A percentile compares a stretch with the other conserved stretches of the same genome.
These are phyloP conservation scores for Platalea minor DNA, from an alignment of 2,797 vertebrate species.

Conservation along the genomic window DNA sequence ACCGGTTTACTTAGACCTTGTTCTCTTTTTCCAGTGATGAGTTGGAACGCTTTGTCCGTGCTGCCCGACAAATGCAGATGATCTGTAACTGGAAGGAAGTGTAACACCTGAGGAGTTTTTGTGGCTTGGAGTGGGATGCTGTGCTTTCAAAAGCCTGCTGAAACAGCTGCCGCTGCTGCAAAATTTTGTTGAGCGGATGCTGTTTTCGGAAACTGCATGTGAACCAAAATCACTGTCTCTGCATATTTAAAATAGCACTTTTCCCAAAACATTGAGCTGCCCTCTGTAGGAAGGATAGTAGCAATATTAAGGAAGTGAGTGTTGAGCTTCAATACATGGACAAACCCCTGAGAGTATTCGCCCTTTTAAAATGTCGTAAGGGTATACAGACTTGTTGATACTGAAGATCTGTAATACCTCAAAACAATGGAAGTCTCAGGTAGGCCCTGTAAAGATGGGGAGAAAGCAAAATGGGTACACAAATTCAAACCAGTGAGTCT, in stretches of 20 bases:
- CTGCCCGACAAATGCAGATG: background rate
- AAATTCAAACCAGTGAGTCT: background rate
- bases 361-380: background rate
- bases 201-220: background rate
- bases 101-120: background rate
- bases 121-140: background rate
- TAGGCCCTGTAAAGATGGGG: background rate
- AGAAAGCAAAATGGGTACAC: background rate
- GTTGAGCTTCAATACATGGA: background rate
- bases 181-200: background rate
- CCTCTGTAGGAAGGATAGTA: background rate
- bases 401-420: background rate
- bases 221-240: background rate
- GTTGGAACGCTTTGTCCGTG: background rate
- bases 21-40: slow-evolving; percentile 27
- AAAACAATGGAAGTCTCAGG: background rate
- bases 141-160: background rate
- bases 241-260: background rate
- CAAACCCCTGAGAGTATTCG: background rate
- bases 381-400: background rate
- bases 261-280: background rate
- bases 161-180: background rate
- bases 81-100: background rate
- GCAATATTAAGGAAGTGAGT: background rate
- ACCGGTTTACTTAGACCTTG: background rate